Percentiles rank a stretch among this genome's conserved stretches.
Conservation (phyloP, 1,140 invertebrate species). For the Temnothorax longispinosus region DNA sequence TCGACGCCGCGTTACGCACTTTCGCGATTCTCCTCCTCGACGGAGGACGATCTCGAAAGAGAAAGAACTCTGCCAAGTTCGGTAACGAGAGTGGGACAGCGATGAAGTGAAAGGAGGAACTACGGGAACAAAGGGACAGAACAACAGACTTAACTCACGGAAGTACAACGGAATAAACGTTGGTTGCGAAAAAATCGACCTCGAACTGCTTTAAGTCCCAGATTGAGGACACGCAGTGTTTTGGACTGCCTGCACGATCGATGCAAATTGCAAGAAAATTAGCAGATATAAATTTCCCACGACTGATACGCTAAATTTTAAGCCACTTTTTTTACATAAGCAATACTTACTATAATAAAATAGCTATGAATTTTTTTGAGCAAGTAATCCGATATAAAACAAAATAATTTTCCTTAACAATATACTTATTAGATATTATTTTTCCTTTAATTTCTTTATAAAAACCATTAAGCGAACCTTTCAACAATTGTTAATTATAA, state of each 20-base stretch:
- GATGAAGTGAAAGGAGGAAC: conserved; percentile 35
- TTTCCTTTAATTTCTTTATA: not conserved
- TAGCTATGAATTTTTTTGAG: not conserved
- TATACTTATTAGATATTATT: not conserved
- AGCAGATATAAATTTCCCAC: not conserved
- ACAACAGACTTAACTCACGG: conserved; percentile 36
- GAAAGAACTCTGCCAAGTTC: conserved; percentile 37
- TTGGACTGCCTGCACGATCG: not conserved
- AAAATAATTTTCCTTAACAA: not conserved
- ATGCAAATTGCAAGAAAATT: not conserved
- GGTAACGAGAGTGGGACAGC: conserved; percentile 6
- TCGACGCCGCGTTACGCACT: conserved; percentile 45
- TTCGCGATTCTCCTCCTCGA: conserved; percentile 37
- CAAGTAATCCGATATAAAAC: not conserved
- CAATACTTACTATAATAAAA: not conserved
- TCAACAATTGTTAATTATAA: not conserved
- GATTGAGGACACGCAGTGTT: not conserved
- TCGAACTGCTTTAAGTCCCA: not conserved
- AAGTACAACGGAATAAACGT: conserved; percentile 37
- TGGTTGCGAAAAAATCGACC: conserved; percentile 7
- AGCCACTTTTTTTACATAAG: no score
- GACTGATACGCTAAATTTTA: not conserved
- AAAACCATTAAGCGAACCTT: not conserved
- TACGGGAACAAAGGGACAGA: conserved; percentile 48
- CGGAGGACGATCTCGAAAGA: conserved; percentile 48